Conservation (phyloP, 2,113 vertebrate genomes). For the Platanista minor region DNA sequence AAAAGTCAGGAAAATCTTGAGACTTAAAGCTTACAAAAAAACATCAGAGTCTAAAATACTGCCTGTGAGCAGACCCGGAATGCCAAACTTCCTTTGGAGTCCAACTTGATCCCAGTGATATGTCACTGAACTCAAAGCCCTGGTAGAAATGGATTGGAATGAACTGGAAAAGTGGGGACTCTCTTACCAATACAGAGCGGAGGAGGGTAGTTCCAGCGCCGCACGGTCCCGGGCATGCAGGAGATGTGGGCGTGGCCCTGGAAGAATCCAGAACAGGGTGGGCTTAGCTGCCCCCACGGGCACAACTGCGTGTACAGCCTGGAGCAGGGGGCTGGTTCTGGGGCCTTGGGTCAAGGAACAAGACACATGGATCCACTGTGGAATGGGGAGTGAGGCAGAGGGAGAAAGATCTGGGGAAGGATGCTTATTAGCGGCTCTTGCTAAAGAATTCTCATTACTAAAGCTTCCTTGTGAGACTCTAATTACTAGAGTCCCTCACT, state of each 20-base stretch:
- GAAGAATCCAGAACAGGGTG: slow-evolving; percentile 35
- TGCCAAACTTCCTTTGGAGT: neutral
- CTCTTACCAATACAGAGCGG: slow-evolving; percentile 95
- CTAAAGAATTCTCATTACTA: slow-evolving; percentile 63
- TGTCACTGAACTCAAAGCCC: neutral
- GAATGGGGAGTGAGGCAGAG: neutral
- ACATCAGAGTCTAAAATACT: neutral
- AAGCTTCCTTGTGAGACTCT: slow-evolving; percentile 48
- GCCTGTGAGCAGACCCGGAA: neutral
- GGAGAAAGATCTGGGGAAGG: slow-evolving; percentile 16
- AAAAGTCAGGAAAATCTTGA: neutral
- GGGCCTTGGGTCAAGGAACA: neutral
- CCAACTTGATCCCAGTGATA: neutral
- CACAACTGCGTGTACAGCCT: neutral
- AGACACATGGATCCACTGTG: neutral
- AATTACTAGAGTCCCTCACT: slow-evolving; percentile 64
- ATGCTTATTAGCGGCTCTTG: slow-evolving; percentile 43
- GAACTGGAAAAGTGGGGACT: neutral
- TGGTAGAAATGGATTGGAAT: neutral
- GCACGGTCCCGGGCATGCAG: slow-evolving; percentile 97
- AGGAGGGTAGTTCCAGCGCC: slow-evolving; percentile 97
- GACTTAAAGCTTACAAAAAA: neutral
- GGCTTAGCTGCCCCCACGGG: neutral
- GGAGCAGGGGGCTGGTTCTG: neutral
- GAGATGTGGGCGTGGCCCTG: slow-evolving; percentile 98